A percentile compares a stretch with the other conserved stretches of the same genome.
Conservation (phyloP, 2,797 vertebrate genomes). For the Spinus pinus region DNA sequence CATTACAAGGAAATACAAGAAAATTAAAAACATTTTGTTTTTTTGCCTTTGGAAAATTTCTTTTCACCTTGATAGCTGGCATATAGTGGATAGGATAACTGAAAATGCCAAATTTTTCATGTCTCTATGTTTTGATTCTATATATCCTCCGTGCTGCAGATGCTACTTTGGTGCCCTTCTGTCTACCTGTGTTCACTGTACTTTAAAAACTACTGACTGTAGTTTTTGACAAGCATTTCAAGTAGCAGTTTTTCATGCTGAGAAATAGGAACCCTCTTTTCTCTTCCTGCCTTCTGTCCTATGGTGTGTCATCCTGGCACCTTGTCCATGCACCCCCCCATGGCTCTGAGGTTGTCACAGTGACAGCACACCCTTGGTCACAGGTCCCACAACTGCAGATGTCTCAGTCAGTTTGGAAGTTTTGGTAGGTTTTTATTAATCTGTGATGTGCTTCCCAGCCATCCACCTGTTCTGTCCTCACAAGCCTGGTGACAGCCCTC, state of each 20-base stretch:
- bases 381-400: not conserved
- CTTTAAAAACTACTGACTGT: too few species aligned
- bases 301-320: not conserved
- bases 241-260: not conserved
- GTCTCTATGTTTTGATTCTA: not conserved
- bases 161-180: not conserved
- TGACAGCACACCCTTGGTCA: constrained; percentile 23
- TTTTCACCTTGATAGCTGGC: not conserved
- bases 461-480: not conserved
- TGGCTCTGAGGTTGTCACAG: constrained; percentile 30
- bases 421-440: constrained; percentile 51
- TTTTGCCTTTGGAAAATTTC: not conserved
- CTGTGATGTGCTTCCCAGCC: not conserved
- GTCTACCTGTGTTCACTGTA: not conserved
- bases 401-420: constrained; percentile 48
- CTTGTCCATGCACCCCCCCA: not conserved
- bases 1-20: not conserved
- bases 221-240: not conserved
- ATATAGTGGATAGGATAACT: not conserved
- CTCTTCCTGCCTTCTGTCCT: not conserved
- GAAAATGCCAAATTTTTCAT: not conserved
- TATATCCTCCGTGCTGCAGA: not conserved
- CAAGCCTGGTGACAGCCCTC: not conserved
- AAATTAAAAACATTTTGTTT: not conserved
- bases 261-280: not conserved